phyloP scores from a whole-genome alignment of 2,113 vertebrate genomes.

The Harpagus bidentatus region DNA sequence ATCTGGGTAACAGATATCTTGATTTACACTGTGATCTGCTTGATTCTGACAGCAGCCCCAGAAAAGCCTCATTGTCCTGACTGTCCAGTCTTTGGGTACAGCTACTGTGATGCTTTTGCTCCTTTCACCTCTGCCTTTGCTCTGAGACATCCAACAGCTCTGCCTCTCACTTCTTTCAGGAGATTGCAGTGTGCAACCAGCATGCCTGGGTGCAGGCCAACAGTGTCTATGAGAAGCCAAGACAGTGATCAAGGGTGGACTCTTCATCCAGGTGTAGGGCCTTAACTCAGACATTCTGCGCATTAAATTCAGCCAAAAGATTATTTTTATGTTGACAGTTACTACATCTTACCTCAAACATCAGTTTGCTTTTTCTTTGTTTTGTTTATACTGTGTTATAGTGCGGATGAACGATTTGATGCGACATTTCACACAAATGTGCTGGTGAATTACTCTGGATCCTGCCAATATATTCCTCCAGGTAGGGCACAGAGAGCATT shows the following conservation, averaged over 20 bases:
- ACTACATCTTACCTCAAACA: background rate
- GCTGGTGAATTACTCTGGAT: slow-evolving; percentile 83
- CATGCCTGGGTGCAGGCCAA: background rate
- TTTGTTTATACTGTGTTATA: slow-evolving; percentile 51
- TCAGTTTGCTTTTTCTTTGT: background rate
- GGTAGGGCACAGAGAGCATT: slow-evolving; percentile 66
- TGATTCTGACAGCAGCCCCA: background rate
- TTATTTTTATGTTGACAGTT: background rate
- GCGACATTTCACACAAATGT: slow-evolving; percentile 92
- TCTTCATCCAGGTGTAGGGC: background rate
- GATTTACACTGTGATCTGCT: background rate
- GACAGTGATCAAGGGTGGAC: background rate
- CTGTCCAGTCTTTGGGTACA: background rate
- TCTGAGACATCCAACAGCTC: background rate
- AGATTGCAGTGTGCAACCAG: no score
- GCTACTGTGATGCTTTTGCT: background rate
- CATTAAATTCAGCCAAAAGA: background rate
- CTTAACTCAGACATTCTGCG: background rate
- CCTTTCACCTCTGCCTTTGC: background rate
- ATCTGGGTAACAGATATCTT: background rate
- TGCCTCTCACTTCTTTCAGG: background rate
- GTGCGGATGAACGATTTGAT: slow-evolving; percentile 90
- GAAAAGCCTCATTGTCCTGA: accelerated
- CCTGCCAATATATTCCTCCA: slow-evolving; percentile 90
- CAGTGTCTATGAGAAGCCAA: background rate